A percentile compares a stretch with the other conserved stretches of the same genome.
phyloP scores from a whole-genome alignment of 2,888 invertebrate genomes.

The Phyllotreta cruciferae region DNA sequence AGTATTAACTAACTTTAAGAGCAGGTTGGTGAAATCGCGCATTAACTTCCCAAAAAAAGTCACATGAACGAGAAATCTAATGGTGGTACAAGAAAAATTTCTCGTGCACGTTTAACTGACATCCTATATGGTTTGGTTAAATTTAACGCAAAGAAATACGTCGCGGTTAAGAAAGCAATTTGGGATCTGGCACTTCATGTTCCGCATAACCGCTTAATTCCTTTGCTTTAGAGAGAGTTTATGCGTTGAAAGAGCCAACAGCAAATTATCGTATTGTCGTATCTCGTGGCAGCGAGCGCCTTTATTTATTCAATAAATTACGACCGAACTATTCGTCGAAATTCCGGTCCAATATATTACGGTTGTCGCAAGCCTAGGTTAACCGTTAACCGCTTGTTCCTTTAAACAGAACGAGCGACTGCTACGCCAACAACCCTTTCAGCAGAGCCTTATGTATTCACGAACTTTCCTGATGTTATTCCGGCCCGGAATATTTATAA shows the following conservation, averaged over 20 bases:
- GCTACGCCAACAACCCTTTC: slow-evolving; percentile 15
- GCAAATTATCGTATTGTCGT: slow-evolving; percentile 21
- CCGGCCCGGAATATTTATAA: too few relatives aligned
- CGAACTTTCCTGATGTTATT: not conserved
- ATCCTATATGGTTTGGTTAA: too few relatives aligned
- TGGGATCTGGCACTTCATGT: too few relatives aligned
- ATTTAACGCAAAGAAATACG: too few relatives aligned
- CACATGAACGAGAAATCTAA: too few relatives aligned
- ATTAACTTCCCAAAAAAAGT: too few relatives aligned
- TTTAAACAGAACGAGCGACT: slow-evolving; percentile 15
- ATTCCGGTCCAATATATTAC: slow-evolving; percentile 29
- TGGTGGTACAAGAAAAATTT: too few relatives aligned
- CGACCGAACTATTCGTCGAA: slow-evolving; percentile 22
- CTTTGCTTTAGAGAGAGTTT: slow-evolving; percentile 7
- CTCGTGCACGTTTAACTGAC: too few relatives aligned
- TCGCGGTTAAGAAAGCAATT: too few relatives aligned
- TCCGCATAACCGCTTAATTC: too few relatives aligned
- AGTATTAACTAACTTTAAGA: too few relatives aligned
- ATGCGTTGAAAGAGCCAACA: slow-evolving; percentile 9
- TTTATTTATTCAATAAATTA: slow-evolving; percentile 30
- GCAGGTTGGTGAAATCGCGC: too few relatives aligned
- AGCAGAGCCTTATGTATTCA: slow-evolving; percentile 10
- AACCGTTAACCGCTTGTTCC: slow-evolving; percentile 23
- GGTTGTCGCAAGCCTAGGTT: slow-evolving; percentile 30
- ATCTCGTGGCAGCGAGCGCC: slow-evolving; percentile 18